Evolutionary conservation across 2,797 vertebrate species (phyloP).

Genomic region (Picus viridis): DNA sequence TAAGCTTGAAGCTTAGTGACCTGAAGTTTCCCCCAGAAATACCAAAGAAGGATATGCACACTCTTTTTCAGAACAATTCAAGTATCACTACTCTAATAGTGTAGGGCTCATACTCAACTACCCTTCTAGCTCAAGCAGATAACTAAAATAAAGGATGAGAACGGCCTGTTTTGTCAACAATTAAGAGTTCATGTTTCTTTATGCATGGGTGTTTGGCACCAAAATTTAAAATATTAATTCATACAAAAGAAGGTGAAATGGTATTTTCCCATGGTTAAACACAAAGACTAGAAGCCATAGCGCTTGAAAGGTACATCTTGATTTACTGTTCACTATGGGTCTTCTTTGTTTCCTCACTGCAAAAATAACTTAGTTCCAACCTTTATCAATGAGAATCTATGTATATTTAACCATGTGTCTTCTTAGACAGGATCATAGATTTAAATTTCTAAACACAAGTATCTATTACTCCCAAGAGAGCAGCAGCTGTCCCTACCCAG

Average conservation of each 20-base stretch:
- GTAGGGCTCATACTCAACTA: not conserved
- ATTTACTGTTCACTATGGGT: not conserved
- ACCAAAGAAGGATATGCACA: not conserved
- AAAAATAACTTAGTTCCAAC: not conserved
- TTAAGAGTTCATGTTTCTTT: not conserved
- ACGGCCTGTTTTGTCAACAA: not conserved
- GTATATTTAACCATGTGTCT: not conserved
- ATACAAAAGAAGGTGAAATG: not conserved
- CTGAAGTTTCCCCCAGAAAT: not conserved
- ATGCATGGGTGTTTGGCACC: not conserved
- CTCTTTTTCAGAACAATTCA: not conserved
- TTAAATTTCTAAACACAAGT: not conserved
- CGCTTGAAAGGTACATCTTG: not conserved
- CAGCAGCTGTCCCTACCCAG: not conserved
- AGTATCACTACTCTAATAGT: not conserved
- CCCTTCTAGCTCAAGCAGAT: not conserved
- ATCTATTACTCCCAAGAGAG: not conserved
- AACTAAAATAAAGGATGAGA: not conserved
- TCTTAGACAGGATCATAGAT: not conserved
- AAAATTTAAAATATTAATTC: not conserved
- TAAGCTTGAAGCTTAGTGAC: not conserved
- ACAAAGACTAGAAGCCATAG: not conserved
- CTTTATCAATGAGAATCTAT: not conserved
- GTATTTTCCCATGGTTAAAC: not conserved
- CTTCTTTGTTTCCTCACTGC: rapidly evolving